Evolutionary conservation across 2,888 invertebrate species (phyloP).

Genomic region (Candidula unifasciata): DNA sequence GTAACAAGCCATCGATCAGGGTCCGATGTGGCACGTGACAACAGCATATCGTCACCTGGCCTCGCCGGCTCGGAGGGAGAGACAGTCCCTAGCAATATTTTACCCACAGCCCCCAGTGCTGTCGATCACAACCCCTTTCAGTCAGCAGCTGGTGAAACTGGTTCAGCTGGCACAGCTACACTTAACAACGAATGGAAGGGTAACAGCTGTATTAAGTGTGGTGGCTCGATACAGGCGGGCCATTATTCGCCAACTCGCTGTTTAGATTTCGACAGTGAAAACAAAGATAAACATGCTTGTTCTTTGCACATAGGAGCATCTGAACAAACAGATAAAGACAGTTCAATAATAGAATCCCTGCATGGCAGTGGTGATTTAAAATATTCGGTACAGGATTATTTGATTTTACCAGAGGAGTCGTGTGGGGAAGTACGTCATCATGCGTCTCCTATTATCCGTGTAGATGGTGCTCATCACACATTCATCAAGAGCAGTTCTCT

Average conservation of each 20-base stretch:
- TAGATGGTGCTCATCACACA: background rate
- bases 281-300: background rate
- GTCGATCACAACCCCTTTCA: conserved; percentile 10
- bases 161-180: too few relatives aligned
- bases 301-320: background rate
- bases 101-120: background rate
- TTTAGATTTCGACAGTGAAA: background rate
- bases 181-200: background rate
- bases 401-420: background rate
- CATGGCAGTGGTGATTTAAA: background rate
- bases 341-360: background rate
- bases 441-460: background rate
- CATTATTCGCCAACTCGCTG: background rate
- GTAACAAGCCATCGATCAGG: conserved; percentile 10
- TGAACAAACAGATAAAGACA: background rate
- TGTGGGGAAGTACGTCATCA: background rate
- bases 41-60: background rate
- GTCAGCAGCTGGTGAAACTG: conserved; percentile 5
- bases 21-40: background rate
- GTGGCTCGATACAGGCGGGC: background rate
- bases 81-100: background rate
- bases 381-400: background rate
- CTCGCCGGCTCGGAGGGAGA: background rate
- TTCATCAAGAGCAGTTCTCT: background rate
- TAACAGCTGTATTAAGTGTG: background rate